phyloP scores from a whole-genome alignment of 2,888 invertebrate species.

The Petrophora chlorosata region DNA sequence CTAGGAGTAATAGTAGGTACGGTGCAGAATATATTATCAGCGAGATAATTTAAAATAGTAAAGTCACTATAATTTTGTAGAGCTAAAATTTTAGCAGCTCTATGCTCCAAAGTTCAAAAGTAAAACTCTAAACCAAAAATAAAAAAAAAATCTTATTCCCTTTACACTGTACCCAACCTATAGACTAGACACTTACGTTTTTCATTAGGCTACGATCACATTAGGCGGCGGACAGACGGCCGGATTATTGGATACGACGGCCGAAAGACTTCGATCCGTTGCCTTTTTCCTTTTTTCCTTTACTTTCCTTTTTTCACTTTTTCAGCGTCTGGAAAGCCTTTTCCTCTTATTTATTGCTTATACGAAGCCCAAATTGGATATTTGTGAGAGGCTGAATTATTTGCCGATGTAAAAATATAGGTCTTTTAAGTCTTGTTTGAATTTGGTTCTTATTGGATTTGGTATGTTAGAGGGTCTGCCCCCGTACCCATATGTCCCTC shows the following conservation, averaged over 20 bases:
- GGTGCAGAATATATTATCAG: too few species aligned
- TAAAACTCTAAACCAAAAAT: too few species aligned
- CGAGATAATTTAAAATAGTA: too few species aligned
- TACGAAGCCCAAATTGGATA: constrained; percentile 81
- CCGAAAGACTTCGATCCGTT: constrained; percentile 81
- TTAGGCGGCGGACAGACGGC: constrained; percentile 81
- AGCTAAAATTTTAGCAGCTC: too few species aligned
- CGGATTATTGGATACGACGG: constrained; percentile 84
- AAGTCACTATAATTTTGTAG: too few species aligned
- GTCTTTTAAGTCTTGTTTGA: constrained; percentile 41
- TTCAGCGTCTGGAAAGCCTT: constrained; percentile 80
- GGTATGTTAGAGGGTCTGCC: neutral
- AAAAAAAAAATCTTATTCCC: constrained; percentile 6
- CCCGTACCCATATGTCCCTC: too few species aligned
- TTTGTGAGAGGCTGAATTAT: constrained; percentile 77
- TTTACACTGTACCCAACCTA: constrained; percentile 42
- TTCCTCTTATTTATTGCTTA: constrained; percentile 84
- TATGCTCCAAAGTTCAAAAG: too few species aligned
- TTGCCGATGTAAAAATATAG: constrained; percentile 68
- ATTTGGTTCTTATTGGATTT: constrained; percentile 38
- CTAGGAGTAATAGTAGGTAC: too few species aligned
- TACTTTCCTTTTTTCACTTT: constrained; percentile 49
- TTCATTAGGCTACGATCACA: constrained; percentile 83
- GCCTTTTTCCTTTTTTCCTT: constrained; percentile 71
- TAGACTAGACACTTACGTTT: constrained; percentile 61